Evolutionary conservation across 2,113 vertebrate species (phyloP), one percentile per base, ranked within the genome.

Genomic region (Megaptera novaeangliae): DNA sequence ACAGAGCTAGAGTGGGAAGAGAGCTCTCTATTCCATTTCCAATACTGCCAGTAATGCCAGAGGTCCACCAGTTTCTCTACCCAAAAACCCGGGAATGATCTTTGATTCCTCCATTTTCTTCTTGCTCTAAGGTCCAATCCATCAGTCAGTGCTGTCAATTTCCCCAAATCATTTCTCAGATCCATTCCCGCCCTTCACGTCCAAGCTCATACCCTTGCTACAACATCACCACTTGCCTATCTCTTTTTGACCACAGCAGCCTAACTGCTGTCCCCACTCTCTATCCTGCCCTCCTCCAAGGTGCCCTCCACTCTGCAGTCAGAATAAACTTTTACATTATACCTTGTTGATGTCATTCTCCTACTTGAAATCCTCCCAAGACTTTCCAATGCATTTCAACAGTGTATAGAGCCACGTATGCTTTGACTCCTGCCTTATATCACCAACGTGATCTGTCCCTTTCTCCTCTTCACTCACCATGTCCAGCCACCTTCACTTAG

Each of bases 341-440:
- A 6, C 29, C 27, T 17, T 7, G 17, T 17, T 84, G 31, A 44
- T 64, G 3, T 15, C 9, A 39, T 23, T 85, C 13, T 91, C 52
- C 39, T 87, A 11, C 6, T 13, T 81, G 74, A 90, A 64, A 78
- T 44, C 39, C 5, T 71, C 61, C 10, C 15, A 34, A 39, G 55
- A 39, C 31, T 72, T 69, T n/a, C 46, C 3, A 17, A 2, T 5
- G 18, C 6, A 10, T 1, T 20, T 52, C 34, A 13, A n/a, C 1
- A 17, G 15, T 46, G 4, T 34, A n/a, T 1, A 12, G 31, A 57
- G 18, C 36, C 34, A 23, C 1, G 3, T 10, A 1, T 8, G 23
- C 20, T 34, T 27, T 55, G 49, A 55, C 13, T 75, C 36, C 49
- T 41, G 15, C 7, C 59, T 12, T 18, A 6, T 6, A 15, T 41